Base-by-base conservation (phyloP, 2,113 vertebrate species). In the Menidia beryllina region DNA sequence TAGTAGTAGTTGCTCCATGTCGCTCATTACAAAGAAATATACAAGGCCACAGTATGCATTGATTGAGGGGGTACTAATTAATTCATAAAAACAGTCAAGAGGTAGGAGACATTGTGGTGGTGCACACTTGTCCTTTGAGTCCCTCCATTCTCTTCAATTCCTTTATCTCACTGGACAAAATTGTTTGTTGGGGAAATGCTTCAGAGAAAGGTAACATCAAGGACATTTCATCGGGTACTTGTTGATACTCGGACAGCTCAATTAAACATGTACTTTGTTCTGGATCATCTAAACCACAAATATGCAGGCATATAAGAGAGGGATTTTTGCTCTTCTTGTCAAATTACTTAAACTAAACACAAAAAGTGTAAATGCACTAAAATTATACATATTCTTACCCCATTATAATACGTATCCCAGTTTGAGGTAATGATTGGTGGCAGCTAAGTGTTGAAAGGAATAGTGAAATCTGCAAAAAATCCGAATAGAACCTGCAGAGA, bases 1-100 rank as follows among this genome's bases (percentile, higher is more conserved):
- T 63, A 59, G 51, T n/a, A n/a, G n/a, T 63, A 38, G 63, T 77
- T 13, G 54, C 24, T 59, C 7, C 8, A 17, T n/a, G 60, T 56
- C 19, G 21, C 25, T 36, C 20, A 47, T 27, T 56, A n/a, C 61
- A 26, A 74, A 74, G 23, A 13, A 61, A 53, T 43, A 70, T n/a
- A 3, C 48, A 53, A 61, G 38, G 17, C 56, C 6, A 12, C 25
- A n/a, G 8, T n/a, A 59, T 24, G 21, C 43, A 50, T 15, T 14
- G n/a, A 41, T 9, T 14, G 19, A n/a, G 12, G 26, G 26, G 36
- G 45, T 47, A 71, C 19, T 24, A 1, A 50, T 20, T 53, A n/a
- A 23, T 58, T 51, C 12, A 61, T 50, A 26, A 36, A 59, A 67
- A 63, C 36, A 30, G 39, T 7, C 52, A 2, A 51, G 0, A 64